phyloP scores from a whole-genome alignment of 2,797 vertebrate genomes.

The Lycodopsis pacificus region DNA sequence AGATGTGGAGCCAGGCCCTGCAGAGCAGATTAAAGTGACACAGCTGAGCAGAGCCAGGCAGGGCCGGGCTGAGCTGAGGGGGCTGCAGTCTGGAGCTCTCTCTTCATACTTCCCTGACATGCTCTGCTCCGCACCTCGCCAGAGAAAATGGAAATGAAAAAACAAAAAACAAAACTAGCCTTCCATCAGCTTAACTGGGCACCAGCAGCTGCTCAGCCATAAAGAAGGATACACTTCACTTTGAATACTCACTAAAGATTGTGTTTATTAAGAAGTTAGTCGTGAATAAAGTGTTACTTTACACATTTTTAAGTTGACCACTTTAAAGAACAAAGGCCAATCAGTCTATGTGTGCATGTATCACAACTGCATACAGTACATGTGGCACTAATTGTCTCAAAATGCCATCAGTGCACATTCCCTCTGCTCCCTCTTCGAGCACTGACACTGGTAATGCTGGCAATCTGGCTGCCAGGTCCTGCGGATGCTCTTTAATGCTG shows the following conservation, averaged over 20 bases:
- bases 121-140: constrained; percentile 40
- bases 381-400: neutral
- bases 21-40: constrained; percentile 74
- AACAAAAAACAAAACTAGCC: constrained; percentile 19
- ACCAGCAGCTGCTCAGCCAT: constrained; percentile 60
- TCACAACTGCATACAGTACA: neutral
- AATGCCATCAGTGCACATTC: constrained; percentile 9
- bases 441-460: constrained; percentile 22
- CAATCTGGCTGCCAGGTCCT: constrained; percentile 66
- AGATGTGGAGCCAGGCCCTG: constrained; percentile 71
- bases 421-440: constrained; percentile 20
- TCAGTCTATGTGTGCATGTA: neutral
- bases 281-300: neutral
- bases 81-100: constrained; percentile 66
- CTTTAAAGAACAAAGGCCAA: neutral
- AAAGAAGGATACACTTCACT: constrained; percentile 27
- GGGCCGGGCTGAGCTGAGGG: constrained; percentile 53
- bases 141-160: constrained; percentile 63
- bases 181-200: constrained; percentile 59
- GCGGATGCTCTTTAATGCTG: constrained; percentile 59
- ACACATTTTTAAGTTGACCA: neutral
- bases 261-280: neutral
- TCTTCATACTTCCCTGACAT: constrained; percentile 55
- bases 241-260: constrained; percentile 23
- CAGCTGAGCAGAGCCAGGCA: constrained; percentile 60